phyloP scores from a whole-genome alignment of 2,113 vertebrate species.

The Gasterosteus nipponicus region DNA sequence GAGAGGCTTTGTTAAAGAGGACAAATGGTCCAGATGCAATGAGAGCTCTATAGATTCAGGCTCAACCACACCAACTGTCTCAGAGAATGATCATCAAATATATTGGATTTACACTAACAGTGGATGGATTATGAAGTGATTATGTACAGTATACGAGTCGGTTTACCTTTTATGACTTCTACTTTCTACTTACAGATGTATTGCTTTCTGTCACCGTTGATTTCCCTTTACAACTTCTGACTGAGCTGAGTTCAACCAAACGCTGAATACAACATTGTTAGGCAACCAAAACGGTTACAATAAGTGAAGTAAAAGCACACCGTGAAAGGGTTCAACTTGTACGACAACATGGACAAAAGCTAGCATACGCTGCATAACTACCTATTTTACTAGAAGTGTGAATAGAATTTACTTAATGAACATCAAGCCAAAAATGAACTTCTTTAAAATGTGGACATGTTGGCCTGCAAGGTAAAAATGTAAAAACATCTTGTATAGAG shows the following conservation, averaged over 20 bases:
- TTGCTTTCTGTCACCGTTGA: not conserved
- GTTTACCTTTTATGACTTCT: not conserved
- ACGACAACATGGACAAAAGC: too few species aligned
- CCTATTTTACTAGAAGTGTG: too few species aligned
- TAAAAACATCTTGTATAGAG: not conserved
- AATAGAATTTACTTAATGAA: too few species aligned
- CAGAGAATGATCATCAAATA: conserved; percentile 12
- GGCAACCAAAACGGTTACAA: too few species aligned
- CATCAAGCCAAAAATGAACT: too few species aligned
- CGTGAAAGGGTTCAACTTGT: too few species aligned
- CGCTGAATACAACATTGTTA: too few species aligned
- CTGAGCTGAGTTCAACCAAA: too few species aligned
- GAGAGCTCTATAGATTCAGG: conserved; percentile 21
- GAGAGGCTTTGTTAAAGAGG: conserved; percentile 15
- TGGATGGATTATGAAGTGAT: conserved; percentile 8
- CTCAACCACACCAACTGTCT: conserved; percentile 34
- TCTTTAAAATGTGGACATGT: not conserved
- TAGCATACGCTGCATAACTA: too few species aligned
- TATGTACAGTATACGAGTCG: not conserved
- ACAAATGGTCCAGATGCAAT: conserved; percentile 28
- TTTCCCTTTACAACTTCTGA: not conserved
- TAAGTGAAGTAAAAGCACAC: too few species aligned
- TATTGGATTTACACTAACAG: conserved; percentile 25
- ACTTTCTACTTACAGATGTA: not conserved
- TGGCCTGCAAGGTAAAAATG: not conserved